These are phyloP conservation scores for Clistopyga incitator DNA, from an alignment of 2,888 invertebrate species.

Conservation along the genomic window DNA sequence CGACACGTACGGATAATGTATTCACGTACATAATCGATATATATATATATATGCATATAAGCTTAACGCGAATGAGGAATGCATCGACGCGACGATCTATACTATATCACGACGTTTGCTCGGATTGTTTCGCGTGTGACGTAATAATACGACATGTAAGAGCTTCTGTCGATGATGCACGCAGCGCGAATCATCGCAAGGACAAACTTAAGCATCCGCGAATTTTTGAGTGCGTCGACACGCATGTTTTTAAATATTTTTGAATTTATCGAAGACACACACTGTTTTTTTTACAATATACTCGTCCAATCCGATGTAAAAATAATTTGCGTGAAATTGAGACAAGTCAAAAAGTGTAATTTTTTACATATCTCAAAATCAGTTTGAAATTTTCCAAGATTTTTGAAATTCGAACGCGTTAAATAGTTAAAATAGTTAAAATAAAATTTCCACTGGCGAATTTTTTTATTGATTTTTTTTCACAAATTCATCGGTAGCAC, in stretches of 20 bases:
- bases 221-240: background rate
- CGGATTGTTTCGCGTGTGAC: conserved; percentile 45
- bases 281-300: background rate
- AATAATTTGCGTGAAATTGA: no score
- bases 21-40: background rate
- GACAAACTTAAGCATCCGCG: conserved; percentile 11
- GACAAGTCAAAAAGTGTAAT: no score
- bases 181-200: conserved; percentile 8
- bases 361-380: no score
- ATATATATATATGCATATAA: background rate
- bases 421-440: no score
- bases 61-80: conserved; percentile 42
- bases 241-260: conserved; percentile 1
- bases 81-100: conserved; percentile 41
- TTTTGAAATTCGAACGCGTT: no score
- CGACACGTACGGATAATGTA: background rate
- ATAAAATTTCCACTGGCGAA: background rate
- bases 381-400: no score
- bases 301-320: no score
- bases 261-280: no score
- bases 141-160: conserved; percentile 39
- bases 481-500: background rate
- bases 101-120: conserved; percentile 28
- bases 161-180: conserved; percentile 12
- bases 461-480: background rate